A percentile compares a stretch with the other conserved stretches of the same genome.
phyloP scores from a whole-genome alignment of 2,113 vertebrate genomes.

The Myotis yumanensis region DNA sequence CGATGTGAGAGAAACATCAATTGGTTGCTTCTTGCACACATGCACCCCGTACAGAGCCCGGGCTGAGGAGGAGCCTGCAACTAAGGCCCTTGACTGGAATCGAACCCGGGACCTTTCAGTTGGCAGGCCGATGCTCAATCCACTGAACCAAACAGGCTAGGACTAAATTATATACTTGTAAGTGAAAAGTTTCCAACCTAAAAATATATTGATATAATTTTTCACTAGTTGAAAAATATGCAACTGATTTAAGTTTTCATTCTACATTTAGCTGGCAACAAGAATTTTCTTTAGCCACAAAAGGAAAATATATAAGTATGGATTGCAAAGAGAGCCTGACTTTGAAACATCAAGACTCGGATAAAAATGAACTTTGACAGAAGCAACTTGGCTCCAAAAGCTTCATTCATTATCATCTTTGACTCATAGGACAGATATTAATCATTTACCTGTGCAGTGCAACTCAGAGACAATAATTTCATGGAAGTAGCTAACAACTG shows the following conservation, averaged over 20 bases:
- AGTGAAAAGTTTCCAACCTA: not conserved
- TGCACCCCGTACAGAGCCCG: too few species aligned
- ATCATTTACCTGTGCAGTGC: not conserved
- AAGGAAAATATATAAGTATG: not conserved
- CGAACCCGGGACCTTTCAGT: too few species aligned
- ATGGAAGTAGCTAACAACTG: slow-evolving; percentile 60
- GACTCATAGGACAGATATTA: not conserved
- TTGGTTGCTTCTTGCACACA: too few species aligned
- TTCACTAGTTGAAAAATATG: not conserved
- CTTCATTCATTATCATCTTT: not conserved
- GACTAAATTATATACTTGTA: not conserved
- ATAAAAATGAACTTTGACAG: slow-evolving; percentile 39
- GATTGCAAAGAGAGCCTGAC: not conserved
- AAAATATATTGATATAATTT: not conserved
- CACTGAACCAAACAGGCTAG: too few species aligned
- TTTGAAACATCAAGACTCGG: slow-evolving; percentile 28
- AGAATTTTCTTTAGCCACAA: not conserved
- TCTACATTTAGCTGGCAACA: not conserved
- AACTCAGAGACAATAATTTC: not conserved
- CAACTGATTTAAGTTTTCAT: not conserved
- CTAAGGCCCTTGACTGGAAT: too few species aligned
- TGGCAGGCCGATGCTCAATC: too few species aligned
- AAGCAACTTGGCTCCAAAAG: not conserved
- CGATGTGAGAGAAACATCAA: too few species aligned
- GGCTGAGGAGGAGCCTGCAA: too few species aligned